Evolutionary conservation across 2,113 vertebrate genomes (phyloP).

Genomic region (Agapornis roseicollis): DNA sequence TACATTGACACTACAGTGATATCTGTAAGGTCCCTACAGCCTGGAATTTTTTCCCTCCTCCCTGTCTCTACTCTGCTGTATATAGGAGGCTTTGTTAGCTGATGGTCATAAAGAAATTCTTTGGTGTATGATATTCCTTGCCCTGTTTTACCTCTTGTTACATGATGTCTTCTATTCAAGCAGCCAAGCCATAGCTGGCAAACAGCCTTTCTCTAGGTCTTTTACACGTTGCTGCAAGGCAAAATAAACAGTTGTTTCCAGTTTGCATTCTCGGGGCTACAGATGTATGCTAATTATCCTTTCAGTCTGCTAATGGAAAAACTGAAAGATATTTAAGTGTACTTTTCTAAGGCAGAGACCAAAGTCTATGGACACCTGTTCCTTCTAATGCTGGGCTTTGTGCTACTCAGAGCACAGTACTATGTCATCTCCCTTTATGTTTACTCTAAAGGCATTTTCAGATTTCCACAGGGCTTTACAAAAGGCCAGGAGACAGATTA

Average conservation of each 20-base stretch:
- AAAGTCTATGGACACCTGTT: neutral
- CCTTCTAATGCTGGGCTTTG: neutral
- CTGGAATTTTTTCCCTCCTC: neutral
- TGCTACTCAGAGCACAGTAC: neutral
- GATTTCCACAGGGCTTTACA: neutral
- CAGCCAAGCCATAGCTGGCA: conserved; percentile 42
- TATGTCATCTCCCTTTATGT: neutral
- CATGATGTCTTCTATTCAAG: conserved; percentile 4
- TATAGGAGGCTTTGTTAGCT: neutral
- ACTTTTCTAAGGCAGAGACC: neutral
- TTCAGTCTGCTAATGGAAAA: conserved; percentile 14
- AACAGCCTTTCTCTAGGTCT: conserved; percentile 42
- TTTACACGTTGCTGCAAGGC: conserved; percentile 38
- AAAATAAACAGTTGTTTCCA: conserved; percentile 62
- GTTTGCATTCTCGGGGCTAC: conserved; percentile 13
- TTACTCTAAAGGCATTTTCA: conserved; percentile 36
- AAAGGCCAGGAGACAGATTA: conserved; percentile 15
- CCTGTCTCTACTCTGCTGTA: neutral
- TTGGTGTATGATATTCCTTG: neutral
- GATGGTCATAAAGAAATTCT: neutral
- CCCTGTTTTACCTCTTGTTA: neutral
- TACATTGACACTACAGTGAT: neutral
- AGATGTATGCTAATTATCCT: conserved; percentile 46
- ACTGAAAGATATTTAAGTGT: conserved; percentile 12
- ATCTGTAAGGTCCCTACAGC: neutral